phyloP scores from a whole-genome alignment of 2,113 vertebrate species.

The Turdus rufiventris region DNA sequence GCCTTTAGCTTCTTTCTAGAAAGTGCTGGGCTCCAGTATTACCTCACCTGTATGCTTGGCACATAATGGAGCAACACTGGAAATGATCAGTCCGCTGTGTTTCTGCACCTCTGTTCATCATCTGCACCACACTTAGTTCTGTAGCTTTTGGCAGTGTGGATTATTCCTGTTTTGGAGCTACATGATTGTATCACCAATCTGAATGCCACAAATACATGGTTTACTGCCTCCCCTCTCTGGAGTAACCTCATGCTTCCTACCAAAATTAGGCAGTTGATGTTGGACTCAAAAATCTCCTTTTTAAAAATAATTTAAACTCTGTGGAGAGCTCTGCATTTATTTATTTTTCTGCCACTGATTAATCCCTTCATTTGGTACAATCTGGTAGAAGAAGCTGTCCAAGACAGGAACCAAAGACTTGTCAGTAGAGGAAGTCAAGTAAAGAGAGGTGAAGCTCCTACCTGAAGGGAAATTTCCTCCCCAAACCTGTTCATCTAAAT shows the following conservation, averaged over 20 bases:
- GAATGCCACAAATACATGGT: slow-evolving; percentile 46
- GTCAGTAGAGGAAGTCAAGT: not conserved
- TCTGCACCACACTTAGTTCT: not conserved
- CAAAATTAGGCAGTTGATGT: slow-evolving; percentile 51
- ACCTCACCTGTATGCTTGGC: not conserved
- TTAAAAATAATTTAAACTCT: not conserved
- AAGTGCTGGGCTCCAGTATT: not conserved
- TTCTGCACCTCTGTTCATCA: not conserved
- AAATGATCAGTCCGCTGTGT: not conserved
- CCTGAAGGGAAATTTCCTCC: not conserved
- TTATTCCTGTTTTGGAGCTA: slow-evolving; percentile 30
- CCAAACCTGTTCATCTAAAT: not conserved
- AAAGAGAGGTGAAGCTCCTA: not conserved
- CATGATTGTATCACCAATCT: not conserved
- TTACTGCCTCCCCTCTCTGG: slow-evolving; percentile 17
- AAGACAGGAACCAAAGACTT: not conserved
- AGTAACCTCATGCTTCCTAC: slow-evolving; percentile 63
- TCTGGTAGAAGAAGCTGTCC: not conserved
- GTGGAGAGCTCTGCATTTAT: not conserved
- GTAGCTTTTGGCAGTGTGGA: slow-evolving; percentile 25
- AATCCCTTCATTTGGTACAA: slow-evolving; percentile 19
- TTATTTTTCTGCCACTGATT: not conserved
- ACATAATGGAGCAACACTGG: not conserved
- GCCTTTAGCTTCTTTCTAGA: not conserved
- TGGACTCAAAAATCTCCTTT: slow-evolving; percentile 9